phyloP scores from a whole-genome alignment of 2,888 invertebrate genomes.

The Campopleginae sp. region DNA sequence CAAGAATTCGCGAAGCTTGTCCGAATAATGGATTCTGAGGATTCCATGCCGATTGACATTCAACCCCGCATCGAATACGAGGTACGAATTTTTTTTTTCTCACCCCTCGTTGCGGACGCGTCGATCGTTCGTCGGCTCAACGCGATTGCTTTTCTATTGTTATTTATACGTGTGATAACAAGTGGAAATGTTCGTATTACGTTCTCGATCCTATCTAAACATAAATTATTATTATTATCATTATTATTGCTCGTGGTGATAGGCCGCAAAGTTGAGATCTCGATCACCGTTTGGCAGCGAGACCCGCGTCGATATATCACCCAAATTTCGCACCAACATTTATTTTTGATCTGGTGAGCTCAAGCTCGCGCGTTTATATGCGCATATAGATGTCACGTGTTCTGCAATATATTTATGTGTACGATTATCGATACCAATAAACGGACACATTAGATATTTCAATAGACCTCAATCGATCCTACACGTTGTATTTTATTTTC shows the following conservation, averaged over 20 bases:
- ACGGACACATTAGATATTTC: conserved; percentile 19
- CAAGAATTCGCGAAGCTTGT: not conserved
- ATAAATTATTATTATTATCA: conserved; percentile 5
- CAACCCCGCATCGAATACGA: not conserved
- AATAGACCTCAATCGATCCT: not conserved
- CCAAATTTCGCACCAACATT: conserved; percentile 52
- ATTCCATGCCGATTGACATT: conserved; percentile 6
- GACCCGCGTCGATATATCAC: conserved; percentile 23
- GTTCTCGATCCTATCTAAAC: not conserved
- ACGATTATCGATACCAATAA: conserved; percentile 2
- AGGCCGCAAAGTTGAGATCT: conserved; percentile 30
- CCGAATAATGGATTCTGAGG: not conserved
- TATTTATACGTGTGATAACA: not conserved
- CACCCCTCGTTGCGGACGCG: not conserved
- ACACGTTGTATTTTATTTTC: not conserved
- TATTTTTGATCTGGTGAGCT: conserved; percentile 53
- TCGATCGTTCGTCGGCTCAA: not conserved
- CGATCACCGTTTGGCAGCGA: conserved; percentile 45
- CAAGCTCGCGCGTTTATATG: conserved; percentile 9
- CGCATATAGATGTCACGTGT: conserved; percentile 3
- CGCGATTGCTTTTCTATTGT: not conserved
- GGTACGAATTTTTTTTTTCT: conserved; percentile 8
- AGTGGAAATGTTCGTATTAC: conserved; percentile 19
- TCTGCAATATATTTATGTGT: not conserved
- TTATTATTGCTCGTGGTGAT: conserved; percentile 21